Conservation (phyloP, 1,140 invertebrate species). For the Penaeus chinensis region DNA sequence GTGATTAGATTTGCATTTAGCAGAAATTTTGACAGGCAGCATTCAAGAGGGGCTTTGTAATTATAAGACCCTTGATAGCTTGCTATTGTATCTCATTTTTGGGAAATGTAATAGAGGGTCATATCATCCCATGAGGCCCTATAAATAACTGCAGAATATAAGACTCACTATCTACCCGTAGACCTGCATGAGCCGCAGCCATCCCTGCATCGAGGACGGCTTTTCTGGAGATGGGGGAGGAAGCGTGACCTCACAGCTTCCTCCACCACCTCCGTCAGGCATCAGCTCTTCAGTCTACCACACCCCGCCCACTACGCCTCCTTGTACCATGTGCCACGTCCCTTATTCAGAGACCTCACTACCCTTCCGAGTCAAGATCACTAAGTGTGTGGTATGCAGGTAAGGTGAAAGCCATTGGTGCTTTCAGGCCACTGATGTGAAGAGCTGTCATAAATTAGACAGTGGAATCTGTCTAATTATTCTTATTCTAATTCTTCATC, state of each 20-base stretch:
- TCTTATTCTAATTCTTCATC: too few species aligned
- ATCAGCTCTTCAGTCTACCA: conserved; percentile 11
- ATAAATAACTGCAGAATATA: too few species aligned
- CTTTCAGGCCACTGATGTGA: neutral
- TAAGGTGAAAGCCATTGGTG: conserved; percentile 66
- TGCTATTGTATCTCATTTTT: too few species aligned
- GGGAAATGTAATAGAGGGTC: too few species aligned
- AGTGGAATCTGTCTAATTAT: too few species aligned
- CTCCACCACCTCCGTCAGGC: conserved; percentile 28
- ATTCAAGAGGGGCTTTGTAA: too few species aligned
- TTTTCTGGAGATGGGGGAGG: conserved; percentile 23
- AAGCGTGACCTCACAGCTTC: neutral
- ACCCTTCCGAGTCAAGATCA: conserved; percentile 78
- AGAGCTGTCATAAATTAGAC: too few species aligned
- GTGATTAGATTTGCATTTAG: too few species aligned
- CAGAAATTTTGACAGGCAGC: too few species aligned
- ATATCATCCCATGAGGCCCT: too few species aligned
- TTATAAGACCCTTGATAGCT: too few species aligned
- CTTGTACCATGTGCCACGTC: conserved; percentile 80
- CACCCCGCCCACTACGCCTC: conserved; percentile 48
- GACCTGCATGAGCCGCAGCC: conserved; percentile 50
- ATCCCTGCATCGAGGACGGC: conserved; percentile 46
- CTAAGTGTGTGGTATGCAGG: conserved; percentile 79
- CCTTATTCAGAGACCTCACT: conserved; percentile 80
- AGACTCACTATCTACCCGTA: neutral